phyloP scores from a whole-genome alignment of 2,888 invertebrate species.

The Lasius platythorax region DNA sequence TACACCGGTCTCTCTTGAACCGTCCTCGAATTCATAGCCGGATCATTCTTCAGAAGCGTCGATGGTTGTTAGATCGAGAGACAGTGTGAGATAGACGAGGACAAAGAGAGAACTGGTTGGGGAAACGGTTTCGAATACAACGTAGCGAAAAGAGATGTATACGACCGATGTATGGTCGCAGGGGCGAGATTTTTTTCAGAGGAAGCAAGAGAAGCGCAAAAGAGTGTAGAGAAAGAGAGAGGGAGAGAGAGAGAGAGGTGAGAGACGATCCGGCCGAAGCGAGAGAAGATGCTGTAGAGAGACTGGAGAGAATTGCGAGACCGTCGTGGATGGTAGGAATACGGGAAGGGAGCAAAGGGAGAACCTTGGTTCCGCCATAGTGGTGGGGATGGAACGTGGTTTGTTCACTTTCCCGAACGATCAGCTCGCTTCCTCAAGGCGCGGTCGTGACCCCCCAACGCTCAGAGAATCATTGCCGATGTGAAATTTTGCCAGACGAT shows the following conservation, averaged over 20 bases:
- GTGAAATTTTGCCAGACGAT: constrained; percentile 65
- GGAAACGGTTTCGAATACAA: constrained; percentile 51
- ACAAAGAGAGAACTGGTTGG: neutral
- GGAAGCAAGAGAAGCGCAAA: constrained; percentile 30
- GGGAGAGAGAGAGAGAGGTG: neutral
- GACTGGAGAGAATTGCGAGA: constrained; percentile 69
- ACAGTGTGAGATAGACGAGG: neutral
- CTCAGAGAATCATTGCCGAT: constrained; percentile 67
- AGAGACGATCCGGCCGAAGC: constrained; percentile 32
- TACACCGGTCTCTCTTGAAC: constrained; percentile 66
- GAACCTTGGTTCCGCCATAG: constrained; percentile 76
- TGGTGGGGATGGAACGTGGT: constrained; percentile 86
- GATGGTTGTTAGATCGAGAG: constrained; percentile 11
- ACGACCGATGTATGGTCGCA: constrained; percentile 47
- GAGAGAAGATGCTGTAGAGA: constrained; percentile 60
- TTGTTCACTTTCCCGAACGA: constrained; percentile 85
- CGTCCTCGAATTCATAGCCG: constrained; percentile 28
- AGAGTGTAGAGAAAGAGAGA: too few species aligned
- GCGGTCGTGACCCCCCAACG: constrained; percentile 83
- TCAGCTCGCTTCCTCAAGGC: constrained; percentile 83
- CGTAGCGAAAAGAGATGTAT: constrained; percentile 55
- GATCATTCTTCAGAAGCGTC: constrained; percentile 44
- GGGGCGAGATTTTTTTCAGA: constrained; percentile 52
- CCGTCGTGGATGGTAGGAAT: constrained; percentile 72
- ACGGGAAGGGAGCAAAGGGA: constrained; percentile 73